Evolutionary conservation across 1,140 invertebrate species (phyloP).

Genomic region (Saxidomus purpurata): DNA sequence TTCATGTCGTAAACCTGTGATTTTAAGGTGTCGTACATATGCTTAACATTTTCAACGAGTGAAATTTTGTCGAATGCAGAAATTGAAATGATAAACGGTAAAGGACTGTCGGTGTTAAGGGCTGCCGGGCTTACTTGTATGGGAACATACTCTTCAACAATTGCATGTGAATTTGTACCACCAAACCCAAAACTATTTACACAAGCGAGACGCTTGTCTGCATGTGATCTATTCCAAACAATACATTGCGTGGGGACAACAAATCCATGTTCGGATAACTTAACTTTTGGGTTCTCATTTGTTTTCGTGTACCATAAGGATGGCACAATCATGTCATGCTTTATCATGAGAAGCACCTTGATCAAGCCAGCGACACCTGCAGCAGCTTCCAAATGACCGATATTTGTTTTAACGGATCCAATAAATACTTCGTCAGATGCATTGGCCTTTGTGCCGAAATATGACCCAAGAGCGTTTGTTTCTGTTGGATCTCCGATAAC

Average conservation of each 20-base stretch:
- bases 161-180: constrained; percentile 79
- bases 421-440: too few species aligned
- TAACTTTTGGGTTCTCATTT: constrained; percentile 73
- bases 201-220: constrained; percentile 62
- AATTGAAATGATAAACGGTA: too few species aligned
- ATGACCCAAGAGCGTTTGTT: constrained; percentile 34
- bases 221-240: constrained; percentile 83
- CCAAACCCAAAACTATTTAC: constrained; percentile 82
- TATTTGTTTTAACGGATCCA: too few species aligned
- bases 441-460: constrained; percentile 19
- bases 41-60: constrained; percentile 17
- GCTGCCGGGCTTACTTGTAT: background rate
- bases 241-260: too few species aligned
- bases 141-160: constrained; percentile 62
- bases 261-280: too few species aligned
- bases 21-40: background rate
- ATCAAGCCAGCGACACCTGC: too few species aligned
- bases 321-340: too few species aligned
- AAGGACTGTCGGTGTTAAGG: constrained; percentile 24
- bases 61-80: constrained; percentile 42
- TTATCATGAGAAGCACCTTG: too few species aligned
- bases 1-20: too few species aligned
- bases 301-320: constrained; percentile 82
- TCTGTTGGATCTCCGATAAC: constrained; percentile 77
- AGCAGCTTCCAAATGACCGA: too few species aligned